Percentiles rank a stretch among this genome's conserved stretches.
These are phyloP conservation scores for Tribolium madens DNA, from an alignment of 1,140 invertebrate species.

Conservation along the genomic window DNA sequence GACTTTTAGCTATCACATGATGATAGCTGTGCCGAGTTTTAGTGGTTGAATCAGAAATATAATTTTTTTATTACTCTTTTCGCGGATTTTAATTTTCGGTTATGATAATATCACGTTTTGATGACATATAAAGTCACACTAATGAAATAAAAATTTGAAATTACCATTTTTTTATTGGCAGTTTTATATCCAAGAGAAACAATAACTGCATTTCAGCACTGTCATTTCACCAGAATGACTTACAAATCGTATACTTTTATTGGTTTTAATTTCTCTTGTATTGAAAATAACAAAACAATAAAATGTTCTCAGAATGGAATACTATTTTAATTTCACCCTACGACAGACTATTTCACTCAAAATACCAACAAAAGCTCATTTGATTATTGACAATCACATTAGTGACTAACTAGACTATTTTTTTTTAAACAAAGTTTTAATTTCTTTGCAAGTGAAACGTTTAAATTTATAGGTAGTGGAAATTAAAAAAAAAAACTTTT, in stretches of 20 bases:
- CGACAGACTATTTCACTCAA: too few species aligned
- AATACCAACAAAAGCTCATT: too few species aligned
- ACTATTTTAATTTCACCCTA: too few species aligned
- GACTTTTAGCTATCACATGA: neutral
- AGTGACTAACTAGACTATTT: too few species aligned
- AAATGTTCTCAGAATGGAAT: too few species aligned
- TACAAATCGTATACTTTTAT: neutral
- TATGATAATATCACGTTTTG: neutral
- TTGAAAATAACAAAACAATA: too few species aligned
- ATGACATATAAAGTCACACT: neutral
- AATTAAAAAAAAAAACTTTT: too few species aligned
- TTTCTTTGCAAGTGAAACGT: too few species aligned
- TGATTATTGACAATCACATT: too few species aligned
- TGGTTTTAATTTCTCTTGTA: neutral
- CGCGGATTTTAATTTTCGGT: neutral
- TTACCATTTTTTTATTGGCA: neutral
- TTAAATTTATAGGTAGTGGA: too few species aligned
- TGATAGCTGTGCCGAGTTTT: neutral
- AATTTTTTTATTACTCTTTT: neutral
- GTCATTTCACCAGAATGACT: neutral
- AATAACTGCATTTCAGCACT: too few species aligned
- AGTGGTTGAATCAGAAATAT: neutral
- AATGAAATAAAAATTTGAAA: neutral
- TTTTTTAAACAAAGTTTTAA: too few species aligned
- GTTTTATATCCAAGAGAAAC: neutral